Base-by-base conservation (phyloP, 2,113 vertebrate species). In the Limnothrissa miodon region DNA sequence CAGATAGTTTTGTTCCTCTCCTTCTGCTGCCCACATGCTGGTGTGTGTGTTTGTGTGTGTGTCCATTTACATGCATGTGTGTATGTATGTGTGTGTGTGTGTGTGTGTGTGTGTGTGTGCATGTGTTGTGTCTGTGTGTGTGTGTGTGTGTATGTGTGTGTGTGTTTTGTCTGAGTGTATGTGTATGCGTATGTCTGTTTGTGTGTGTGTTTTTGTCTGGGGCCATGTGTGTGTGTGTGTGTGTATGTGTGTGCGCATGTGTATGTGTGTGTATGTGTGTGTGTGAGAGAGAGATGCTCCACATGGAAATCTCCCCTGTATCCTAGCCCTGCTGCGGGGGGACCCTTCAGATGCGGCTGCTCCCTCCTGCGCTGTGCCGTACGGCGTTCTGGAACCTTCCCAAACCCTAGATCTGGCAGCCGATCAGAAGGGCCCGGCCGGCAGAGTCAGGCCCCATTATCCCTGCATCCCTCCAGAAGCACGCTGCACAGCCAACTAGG, bases 281-380 rank as follows among this genome's bases (percentile, higher is more conserved):
- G 59, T 74, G 66, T 36, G 62, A 36, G 62, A 94, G 85, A 91
- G 48, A 21, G 48, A 53, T 21, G 51, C 51, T 56, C 4, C 51
- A 56, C 51, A 56, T 56, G 21, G 51, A 56, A 56, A 23, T 62
- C 59, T 62, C n/a, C 59, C 59, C 59, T 62, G 59, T 62, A 8
- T 62, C n/a, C n/a, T 29, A 91, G 95, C 92, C 94, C 96, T 96
- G 95, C 95, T 95, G 95, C 92, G 92, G 93, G 93, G 92, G 93
- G 94, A 96, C 96, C 95, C 96, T 97, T 96, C 95, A 95, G 95
- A 96, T 95, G 95, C 95, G 93, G 94, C 87, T 51, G 90, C 94
- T 95, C 95, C 90, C 94, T 95, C 97, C 95, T 96, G 95, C 95
- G 93, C 93, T 25, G 56, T 25, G 56, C 56, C 56, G n/a, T n/a